Evolutionary conservation across 2,113 vertebrate genomes (phyloP), one percentile per base, ranked within the genome.

Genomic region (Parus major): DNA sequence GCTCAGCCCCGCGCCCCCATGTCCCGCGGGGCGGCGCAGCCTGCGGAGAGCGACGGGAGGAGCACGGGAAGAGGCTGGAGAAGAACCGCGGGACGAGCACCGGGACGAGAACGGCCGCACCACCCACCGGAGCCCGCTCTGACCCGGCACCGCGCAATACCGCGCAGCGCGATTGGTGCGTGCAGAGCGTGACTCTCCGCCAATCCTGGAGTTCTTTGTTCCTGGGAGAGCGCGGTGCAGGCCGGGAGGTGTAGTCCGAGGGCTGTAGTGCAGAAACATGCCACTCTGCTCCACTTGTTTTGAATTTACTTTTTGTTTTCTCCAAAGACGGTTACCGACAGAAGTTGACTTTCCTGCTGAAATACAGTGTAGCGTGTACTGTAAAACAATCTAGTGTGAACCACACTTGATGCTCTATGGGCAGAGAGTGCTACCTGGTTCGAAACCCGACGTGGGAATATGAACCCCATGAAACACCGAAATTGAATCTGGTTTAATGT

Each of bases 261-360:
- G 4, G 21, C 19, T 24, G 23, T 13, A n/a, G 28, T 12, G 7
- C 35, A 21, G n/a, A 27, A 75, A 42, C 14, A 2, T 5, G 2
- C 3, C 0, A 2, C 4, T 1, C 3, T 1, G 18, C 5, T 11
- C 28, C 7, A 18, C 33, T 44, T 23, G 3, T 3, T 4, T 17
- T 5, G 20, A 21, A 22, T 17, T 41, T 11, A 42, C 42, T 17
- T 35, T 31, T 24, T 23, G 41, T 36, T 39, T 3, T 4, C 21
- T 10, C 16, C 15, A 9, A 3, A 12, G 13, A 7, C 1, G 2
- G 12, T 11, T 36, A 59, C 24, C 3, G 3, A 15, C 33, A 29
- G 17, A 47, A 47, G 3, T 1, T 42, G 18, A 29, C 35, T 13
- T 29, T 39, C 44, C 19, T 29, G 35, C 44, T 35, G 5, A 41